A percentile compares a stretch with the other conserved stretches of the same genome.
Evolutionary conservation across 2,797 vertebrate species (phyloP).

Genomic region (Halcyon leucocephala): DNA sequence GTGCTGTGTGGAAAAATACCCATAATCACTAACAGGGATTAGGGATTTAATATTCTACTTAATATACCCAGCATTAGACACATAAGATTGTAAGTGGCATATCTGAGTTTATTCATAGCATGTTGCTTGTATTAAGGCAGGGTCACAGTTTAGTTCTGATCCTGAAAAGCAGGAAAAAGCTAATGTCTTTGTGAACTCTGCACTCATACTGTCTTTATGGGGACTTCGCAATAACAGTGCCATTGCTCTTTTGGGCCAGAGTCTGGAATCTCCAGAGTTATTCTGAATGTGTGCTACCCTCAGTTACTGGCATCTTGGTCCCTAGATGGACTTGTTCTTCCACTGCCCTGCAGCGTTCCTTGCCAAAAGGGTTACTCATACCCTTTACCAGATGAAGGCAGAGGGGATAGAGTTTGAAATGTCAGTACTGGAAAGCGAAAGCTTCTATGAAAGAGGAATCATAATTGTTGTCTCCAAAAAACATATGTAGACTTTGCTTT

Average conservation of each 20-base stretch:
- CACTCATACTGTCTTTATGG: neutral
- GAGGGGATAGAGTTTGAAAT: neutral
- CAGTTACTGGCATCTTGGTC: neutral
- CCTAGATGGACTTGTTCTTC: neutral
- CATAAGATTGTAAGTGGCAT: neutral
- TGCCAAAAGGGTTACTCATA: neutral
- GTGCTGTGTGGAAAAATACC: slow-evolving; percentile 8
- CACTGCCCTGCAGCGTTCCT: neutral
- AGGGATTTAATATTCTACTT: neutral
- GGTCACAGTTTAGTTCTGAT: neutral
- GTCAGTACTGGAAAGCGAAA: neutral
- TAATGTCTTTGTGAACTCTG: neutral
- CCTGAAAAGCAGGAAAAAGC: neutral
- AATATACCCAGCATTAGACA: neutral
- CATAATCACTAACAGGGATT: neutral
- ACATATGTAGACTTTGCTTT: neutral
- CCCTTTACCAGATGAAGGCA: neutral
- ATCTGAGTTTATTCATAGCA: neutral
- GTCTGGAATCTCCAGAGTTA: neutral
- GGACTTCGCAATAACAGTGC: neutral
- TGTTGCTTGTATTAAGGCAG: neutral
- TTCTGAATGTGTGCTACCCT: neutral
- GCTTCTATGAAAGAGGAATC: neutral
- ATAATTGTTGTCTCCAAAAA: neutral
- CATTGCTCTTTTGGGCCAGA: neutral